These are phyloP conservation scores for Mechanitis messenoides DNA, from an alignment of 2,888 invertebrate species.

Conservation along the genomic window DNA sequence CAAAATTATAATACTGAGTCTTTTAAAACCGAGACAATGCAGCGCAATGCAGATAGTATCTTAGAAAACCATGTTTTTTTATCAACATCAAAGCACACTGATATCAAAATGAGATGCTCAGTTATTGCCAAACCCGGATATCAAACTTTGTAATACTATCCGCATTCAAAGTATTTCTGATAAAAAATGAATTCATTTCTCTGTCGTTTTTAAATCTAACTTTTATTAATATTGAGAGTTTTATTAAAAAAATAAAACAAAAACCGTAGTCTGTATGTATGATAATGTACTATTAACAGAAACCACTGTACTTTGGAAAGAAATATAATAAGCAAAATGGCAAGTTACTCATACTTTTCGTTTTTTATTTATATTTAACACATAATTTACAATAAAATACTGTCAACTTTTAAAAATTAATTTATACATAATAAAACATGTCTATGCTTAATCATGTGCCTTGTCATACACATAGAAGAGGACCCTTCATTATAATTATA, in stretches of 20 bases:
- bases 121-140: conserved; percentile 30
- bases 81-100: conserved; percentile 21
- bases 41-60: conserved; percentile 26
- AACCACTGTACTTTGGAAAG: background rate
- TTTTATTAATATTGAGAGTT: conserved; percentile 14
- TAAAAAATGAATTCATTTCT: conserved; percentile 20
- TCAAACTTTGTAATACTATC: conserved; percentile 26
- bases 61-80: conserved; percentile 21
- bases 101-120: conserved; percentile 21
- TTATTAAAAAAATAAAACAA: conserved; percentile 5
- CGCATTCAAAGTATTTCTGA: conserved; percentile 22
- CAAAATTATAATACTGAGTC: background rate
- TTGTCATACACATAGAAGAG: no score
- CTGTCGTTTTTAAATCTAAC: conserved; percentile 5
- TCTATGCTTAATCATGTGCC: no score
- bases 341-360: no score
- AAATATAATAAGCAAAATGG: background rate
- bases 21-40: background rate
- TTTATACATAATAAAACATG: no score
- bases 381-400: no score
- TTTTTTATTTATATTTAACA: no score
- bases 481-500: background rate
- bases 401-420: no score
- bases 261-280: conserved; percentile 2
- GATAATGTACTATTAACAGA: background rate